Base-by-base conservation (phyloP, 2,888 invertebrate genomes). In the Dione juno region DNA sequence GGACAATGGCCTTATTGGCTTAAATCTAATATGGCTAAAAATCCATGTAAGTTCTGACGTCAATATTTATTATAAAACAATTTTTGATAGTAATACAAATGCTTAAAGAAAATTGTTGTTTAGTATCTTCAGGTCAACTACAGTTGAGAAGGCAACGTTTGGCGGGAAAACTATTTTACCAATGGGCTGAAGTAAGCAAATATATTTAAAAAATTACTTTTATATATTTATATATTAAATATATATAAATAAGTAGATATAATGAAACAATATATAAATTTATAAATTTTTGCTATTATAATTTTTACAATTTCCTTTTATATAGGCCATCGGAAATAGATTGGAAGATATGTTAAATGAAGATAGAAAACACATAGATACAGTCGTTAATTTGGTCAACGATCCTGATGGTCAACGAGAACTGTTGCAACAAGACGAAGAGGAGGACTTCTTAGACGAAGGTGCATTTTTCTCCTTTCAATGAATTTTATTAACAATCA, bases 1-100 rank as follows among this genome's bases (percentile, higher is more conserved):
- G 99, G 99, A 0, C 98, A 98, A 79, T 99, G 99, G 99, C 99
- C 99, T 0, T 95, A 96, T 68, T 99, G 99, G 99, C 97, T 99
- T 95, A 98, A 98, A 88, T 95, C 97, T 10, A 97, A 96, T 76
- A 82, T 86, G 5, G 84, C 86, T 10, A 93, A 93, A 82, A 87
- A 84, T 74, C 83, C 88, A 45, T 83, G 92, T 92, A 78, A 82
- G 81, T 73, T 57, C n/a, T 50, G n/a, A 37, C 21, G 53, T 59
- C 57, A 11, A 28, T 13, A 43, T 35, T 43, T 43, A 53, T 93
- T 96, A 74, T 95, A 96, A 1, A 54, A 54, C 1, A 14, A 13
- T 19, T 45, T 16, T 45, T 16, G n/a, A 40, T 8, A 1, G 5
- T n/a, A 13, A 10, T 28, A 43, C 1, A 43, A 95, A n/a, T 19